A percentile compares a stretch with the other conserved stretches of the same genome.
Conservation (phyloP, 2,113 vertebrate species). For the Acanthochromis polyacanthus region DNA sequence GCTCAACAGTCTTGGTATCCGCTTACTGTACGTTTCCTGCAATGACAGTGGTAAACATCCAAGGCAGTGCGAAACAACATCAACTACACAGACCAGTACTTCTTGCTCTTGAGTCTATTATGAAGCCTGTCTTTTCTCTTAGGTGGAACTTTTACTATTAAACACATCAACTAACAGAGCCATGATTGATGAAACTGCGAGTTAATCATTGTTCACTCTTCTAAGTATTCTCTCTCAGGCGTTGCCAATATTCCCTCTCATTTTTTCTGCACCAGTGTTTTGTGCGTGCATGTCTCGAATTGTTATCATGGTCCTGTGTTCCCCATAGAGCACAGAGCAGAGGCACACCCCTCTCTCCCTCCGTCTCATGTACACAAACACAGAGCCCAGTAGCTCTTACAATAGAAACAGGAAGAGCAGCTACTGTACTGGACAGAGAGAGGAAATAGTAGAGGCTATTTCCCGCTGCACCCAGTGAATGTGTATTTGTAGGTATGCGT, state of each 20-base stretch:
- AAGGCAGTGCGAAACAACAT: neutral
- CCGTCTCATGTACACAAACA: conserved; percentile 27
- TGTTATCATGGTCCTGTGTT: conserved; percentile 60
- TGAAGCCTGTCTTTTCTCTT: neutral
- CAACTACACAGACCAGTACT: neutral
- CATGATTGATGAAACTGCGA: conserved; percentile 1
- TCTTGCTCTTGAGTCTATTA: neutral
- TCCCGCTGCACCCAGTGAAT: conserved; percentile 53
- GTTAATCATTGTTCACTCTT: conserved; percentile 17
- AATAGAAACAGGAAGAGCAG: conserved; percentile 77
- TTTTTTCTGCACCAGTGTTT: conserved; percentile 16
- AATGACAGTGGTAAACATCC: no score
- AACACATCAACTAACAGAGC: no score
- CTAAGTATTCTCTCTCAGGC: conserved; percentile 18
- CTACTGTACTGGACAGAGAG: conserved; percentile 66
- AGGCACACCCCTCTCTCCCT: conserved; percentile 68
- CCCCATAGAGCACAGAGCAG: conserved; percentile 52
- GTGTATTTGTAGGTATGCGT: neutral
- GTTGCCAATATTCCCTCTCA: conserved; percentile 1
- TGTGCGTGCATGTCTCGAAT: conserved; percentile 23
- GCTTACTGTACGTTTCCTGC: no score
- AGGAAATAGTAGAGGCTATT: conserved; percentile 76
- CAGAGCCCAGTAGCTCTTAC: conserved; percentile 54
- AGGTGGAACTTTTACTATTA: neutral
- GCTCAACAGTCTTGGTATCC: neutral